Evolutionary conservation across 2,888 invertebrate species (phyloP), one percentile per base, ranked within the genome.

Genomic region (Tanytarsus gracilentus): DNA sequence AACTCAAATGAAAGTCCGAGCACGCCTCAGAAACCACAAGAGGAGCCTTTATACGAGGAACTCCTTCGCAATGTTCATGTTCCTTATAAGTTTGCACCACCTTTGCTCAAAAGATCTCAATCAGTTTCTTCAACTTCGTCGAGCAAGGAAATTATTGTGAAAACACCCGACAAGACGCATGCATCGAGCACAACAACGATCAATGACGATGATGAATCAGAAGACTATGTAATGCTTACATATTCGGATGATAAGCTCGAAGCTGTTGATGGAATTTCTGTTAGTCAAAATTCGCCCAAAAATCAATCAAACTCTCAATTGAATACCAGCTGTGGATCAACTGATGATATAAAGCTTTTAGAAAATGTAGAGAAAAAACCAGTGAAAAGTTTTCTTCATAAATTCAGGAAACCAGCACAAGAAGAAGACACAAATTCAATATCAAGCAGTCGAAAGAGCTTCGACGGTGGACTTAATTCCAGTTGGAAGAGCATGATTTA

Each of bases 41-140:
- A 56, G 11, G 74, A 74, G 61, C 74, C 71, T 25, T 71, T 74
- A 7, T 74, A 74, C 61, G 74, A 74, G 64, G 68, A 72, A 2
- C 62, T 74, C 29, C 63, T 72, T 29, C 68, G 74, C 21, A 74
- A 74, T 64, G 74, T 74, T 2, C 74, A 74, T 62, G 74, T 74
- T n/a, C 74, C 74, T 6, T 74, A 74, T 62, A 74, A 74, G 55
- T 74, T 72, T 64, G 73, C 73, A 0, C 73, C 74, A 1, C 67
- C 72, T 1, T 26, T 60, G 3, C 7, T 60, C 0, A 58, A 48
- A 48, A 23, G 58, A 58, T 58, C 58, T 29, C 44, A 40, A n/a
- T 58, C 58, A 58, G 30, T 44, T 18, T 58, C 58, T 18, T 58
- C 58, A 11, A 16, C 48, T 21, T 60, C 60, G 14, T 60, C 49